Base-by-base conservation (phyloP, 1,140 invertebrate genomes). In the Sminthurides bifidus region DNA sequence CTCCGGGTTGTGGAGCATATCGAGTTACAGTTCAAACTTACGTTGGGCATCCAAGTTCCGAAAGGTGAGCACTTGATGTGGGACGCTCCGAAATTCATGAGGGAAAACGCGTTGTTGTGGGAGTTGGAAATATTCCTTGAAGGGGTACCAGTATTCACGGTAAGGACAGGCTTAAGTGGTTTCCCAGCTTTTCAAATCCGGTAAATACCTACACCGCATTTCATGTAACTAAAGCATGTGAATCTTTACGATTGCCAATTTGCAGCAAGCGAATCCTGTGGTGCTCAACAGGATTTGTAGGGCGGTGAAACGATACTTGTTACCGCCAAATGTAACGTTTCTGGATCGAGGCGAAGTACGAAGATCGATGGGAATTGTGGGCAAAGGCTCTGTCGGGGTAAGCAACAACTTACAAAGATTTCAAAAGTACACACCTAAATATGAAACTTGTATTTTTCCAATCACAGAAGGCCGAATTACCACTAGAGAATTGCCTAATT, bases 11-110 rank as follows among this genome's bases (percentile, higher is more conserved):
- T n/a, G n/a, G n/a, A n/a, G n/a, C n/a, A n/a, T n/a, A n/a, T n/a
- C n/a, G n/a, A n/a, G n/a, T n/a, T n/a, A n/a, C n/a, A n/a, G n/a
- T n/a, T n/a, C n/a, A n/a, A n/a, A n/a, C n/a, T n/a, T n/a, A n/a
- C n/a, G n/a, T n/a, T n/a, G n/a, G n/a, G n/a, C n/a, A n/a, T n/a
- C n/a, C n/a, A n/a, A n/a, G n/a, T n/a, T n/a, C n/a, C n/a, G n/a
- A n/a, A n/a, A n/a, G n/a, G n/a, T n/a, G n/a, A 35, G 3, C 62
- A 64, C 38, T 58, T 56, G 24, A 33, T 64, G 52, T 61, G 44
- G 19, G 63, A 64, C 41, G 48, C 56, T 30, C 63, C 63, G 3
- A 35, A 41, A 10, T 61, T 53, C 46, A 24, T 64, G 3, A 44
- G 45, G 43, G 41, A 61, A 3, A 56, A 64, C 52, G 29, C 35